Evolutionary conservation across 2,888 invertebrate genomes (phyloP), one percentile per base, ranked within the genome.

Genomic region (Leptopilina syphax): DNA sequence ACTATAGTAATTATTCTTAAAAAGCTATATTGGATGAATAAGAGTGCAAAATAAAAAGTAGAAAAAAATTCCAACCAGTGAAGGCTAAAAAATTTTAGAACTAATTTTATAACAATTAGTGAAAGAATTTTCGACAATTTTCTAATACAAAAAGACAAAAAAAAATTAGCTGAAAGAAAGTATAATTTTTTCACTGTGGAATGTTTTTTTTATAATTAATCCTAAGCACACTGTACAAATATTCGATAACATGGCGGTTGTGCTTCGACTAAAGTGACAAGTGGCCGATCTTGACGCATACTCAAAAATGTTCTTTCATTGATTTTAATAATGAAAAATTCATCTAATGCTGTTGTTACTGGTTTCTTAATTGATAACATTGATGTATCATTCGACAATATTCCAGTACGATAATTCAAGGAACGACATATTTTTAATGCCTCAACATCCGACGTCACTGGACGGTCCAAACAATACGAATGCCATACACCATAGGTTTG

Each of bases 401-500:
- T 67, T 9, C 94, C 94, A 27, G 93, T 93, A 82, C 92, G 89
- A 86, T 94, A 96, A 9, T 95, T 95, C 13, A 96, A 89, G 81
- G 93, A 92, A 50, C 92, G 89, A 89, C 96, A 96, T 82, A 96
- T 94, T 13, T 93, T 91, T 85, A 94, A 94, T 3, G 94, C 89
- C 77, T 94, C 93, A 0, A 83, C 66, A 6, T 83, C 65, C 8
- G 86, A 79, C 6, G 78, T 60, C 0, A 87, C 12, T 2, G 87
- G 85, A 5, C 77, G 77, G 0, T 94, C 90, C 84, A 94, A 95
- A 87, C 96, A 96, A 87, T 95, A 95, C 0, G 95, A 93, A 84
- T 95, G 94, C 96, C 96, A 96, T 9, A 95, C 92, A 13, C 96
- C 96, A 83, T 94, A 95, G 0, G 94, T 93, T 68, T 94, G 94